These are phyloP conservation scores for Pelmatolapia mariae DNA, from an alignment of 2,113 vertebrate species.

Conservation along the genomic window DNA sequence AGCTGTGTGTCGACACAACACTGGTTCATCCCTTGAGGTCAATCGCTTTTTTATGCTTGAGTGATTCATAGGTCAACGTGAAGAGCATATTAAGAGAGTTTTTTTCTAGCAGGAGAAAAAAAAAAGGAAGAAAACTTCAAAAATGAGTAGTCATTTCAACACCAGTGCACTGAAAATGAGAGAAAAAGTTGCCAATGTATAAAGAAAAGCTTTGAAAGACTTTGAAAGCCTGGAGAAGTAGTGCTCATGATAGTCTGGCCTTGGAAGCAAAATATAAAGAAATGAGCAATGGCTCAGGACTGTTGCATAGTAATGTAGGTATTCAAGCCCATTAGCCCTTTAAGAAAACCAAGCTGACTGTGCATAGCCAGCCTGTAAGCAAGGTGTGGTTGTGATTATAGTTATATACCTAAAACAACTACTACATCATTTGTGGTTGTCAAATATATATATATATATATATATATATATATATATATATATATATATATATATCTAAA, in stretches of 20 bases:
- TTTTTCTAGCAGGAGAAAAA: neutral
- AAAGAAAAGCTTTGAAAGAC: neutral
- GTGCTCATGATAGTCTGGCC: neutral
- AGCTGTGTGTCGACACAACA: neutral
- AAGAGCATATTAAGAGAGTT: neutral
- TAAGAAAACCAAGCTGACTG: neutral
- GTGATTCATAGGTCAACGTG: neutral
- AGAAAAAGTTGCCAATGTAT: neutral
- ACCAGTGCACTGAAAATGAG: neutral
- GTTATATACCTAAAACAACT: neutral
- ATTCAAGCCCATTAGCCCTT: neutral
- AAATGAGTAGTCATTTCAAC: neutral
- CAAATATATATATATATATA: neutral
- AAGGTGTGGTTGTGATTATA: neutral
- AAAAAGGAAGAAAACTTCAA: neutral
- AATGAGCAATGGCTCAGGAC: neutral
- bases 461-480: fast-evolving
- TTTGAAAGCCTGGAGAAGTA: neutral
- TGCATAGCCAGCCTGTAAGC: neutral
- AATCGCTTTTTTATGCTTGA: neutral
- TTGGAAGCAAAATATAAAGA: neutral
- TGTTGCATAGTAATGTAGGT: neutral
- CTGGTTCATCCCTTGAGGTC: neutral
- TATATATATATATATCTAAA: neutral
- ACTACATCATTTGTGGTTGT: neutral